phyloP scores from a whole-genome alignment of 2,797 vertebrate species.

The Masticophis lateralis region DNA sequence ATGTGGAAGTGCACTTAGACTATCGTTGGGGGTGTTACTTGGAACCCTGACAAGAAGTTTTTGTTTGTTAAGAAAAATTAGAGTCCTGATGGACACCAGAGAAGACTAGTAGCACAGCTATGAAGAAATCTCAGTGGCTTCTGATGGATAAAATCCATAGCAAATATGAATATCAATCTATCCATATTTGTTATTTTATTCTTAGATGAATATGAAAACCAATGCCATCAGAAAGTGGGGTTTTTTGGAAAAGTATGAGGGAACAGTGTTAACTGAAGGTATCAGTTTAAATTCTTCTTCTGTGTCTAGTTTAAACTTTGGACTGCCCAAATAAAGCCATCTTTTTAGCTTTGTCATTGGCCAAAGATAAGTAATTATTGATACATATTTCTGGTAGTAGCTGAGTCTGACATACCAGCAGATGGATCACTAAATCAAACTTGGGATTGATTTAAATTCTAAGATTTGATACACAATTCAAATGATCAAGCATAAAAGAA shows the following conservation, averaged over 20 bases:
- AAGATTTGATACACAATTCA: background rate
- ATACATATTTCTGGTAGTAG: background rate
- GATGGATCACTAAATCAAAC: background rate
- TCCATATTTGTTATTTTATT: background rate
- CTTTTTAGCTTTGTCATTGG: background rate
- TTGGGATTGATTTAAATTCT: background rate
- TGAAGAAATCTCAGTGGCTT: background rate
- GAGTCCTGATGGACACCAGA: background rate
- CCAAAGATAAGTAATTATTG: background rate
- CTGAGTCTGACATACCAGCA: background rate
- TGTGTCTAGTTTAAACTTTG: background rate
- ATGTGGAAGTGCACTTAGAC: background rate
- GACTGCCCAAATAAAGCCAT: background rate
- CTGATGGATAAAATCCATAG: background rate
- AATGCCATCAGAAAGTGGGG: background rate
- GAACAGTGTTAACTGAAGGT: too few relatives aligned
- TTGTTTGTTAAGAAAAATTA: background rate
- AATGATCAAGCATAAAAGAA: background rate
- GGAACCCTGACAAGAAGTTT: background rate
- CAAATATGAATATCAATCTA: background rate
- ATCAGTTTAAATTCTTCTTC: background rate
- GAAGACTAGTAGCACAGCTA: background rate
- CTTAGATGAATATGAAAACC: background rate
- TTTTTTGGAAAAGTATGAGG: background rate
- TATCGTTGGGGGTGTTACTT: too few relatives aligned